phyloP scores from a whole-genome alignment of 2,888 invertebrate species.

The Ashinkailepas kermadecensis region DNA sequence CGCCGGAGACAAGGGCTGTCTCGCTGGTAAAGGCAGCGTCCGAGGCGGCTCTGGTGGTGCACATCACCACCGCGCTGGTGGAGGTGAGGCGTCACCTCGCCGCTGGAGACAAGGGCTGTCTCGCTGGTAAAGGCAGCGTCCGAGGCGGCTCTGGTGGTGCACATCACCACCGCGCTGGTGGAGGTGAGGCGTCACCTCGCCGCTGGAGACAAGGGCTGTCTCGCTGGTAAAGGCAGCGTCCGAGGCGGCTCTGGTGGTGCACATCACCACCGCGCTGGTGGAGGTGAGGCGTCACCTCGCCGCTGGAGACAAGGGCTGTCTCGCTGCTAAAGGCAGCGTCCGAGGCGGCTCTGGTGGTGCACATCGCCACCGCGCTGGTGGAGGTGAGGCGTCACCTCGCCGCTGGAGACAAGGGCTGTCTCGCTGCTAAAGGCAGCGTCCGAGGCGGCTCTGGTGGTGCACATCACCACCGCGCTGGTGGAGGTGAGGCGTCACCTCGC shows the following conservation, averaged over 20 bases:
- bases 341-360: conserved; percentile 35
- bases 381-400: not conserved
- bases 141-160: conserved; percentile 35
- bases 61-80: not conserved
- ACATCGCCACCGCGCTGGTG: not conserved
- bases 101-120: no score
- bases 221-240: conserved; percentile 39
- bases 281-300: not conserved
- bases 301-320: no score
- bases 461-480: not conserved
- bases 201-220: no score
- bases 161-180: not conserved
- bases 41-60: conserved; percentile 35
- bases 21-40: conserved; percentile 39
- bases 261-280: not conserved
- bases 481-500: not conserved
- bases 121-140: conserved; percentile 39
- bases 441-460: conserved; percentile 35
- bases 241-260: conserved; percentile 35
- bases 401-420: no score
- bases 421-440: conserved; percentile 39
- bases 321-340: conserved; percentile 39
- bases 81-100: not conserved
- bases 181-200: not conserved
- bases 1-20: no score